Conservation (phyloP, 2,797 vertebrate species). For the Helarctos malayanus region DNA sequence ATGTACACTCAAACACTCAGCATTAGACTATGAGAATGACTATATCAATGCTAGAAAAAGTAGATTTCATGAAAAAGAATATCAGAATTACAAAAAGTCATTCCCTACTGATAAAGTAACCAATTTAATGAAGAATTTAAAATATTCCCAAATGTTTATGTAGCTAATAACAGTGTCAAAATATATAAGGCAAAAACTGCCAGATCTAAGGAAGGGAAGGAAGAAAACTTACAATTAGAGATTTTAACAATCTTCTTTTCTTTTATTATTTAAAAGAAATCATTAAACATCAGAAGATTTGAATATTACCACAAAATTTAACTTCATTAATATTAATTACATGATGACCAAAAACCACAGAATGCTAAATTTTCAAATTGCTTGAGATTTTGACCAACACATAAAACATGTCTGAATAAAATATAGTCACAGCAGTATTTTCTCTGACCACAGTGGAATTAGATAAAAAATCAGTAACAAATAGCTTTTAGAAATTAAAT, state of each 20-base stretch:
- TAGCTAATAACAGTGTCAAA: not conserved
- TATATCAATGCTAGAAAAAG: not conserved
- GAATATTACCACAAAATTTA: not conserved
- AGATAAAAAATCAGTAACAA: not conserved
- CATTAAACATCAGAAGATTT: not conserved
- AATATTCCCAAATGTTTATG: not conserved
- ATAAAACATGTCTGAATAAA: not conserved
- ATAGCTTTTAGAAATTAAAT: not conserved
- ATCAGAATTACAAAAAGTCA: not conserved
- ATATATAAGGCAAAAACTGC: not conserved
- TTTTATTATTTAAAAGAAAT: not conserved
- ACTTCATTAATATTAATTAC: not conserved
- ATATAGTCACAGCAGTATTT: not conserved
- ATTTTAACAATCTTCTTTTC: not conserved
- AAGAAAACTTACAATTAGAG: not conserved
- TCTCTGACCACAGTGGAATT: not conserved
- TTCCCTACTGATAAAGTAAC: not conserved
- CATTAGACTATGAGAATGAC: not conserved
- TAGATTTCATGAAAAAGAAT: not conserved
- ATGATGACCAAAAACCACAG: not conserved
- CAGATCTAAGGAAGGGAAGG: not conserved
- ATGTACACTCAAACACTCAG: not conserved
- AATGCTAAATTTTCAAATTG: not conserved
- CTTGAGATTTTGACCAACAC: not conserved
- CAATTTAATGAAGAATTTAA: not conserved